These are phyloP conservation scores for Fratercula arctica DNA, from an alignment of 2,797 vertebrate genomes.

Conservation along the genomic window DNA sequence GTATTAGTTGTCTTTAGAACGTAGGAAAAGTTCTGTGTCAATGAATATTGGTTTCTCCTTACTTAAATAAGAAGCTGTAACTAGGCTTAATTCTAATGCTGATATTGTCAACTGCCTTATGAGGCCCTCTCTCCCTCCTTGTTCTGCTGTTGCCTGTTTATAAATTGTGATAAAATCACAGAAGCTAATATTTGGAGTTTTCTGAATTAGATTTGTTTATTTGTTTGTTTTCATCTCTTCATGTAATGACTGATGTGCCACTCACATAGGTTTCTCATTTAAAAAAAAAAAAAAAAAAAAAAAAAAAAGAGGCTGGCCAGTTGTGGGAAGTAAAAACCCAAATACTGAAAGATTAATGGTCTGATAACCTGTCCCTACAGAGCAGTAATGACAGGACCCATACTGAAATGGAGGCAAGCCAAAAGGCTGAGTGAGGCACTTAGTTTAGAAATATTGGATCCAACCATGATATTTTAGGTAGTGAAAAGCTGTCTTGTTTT, in stretches of 20 bases:
- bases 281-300: not conserved
- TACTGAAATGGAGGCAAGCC: not conserved
- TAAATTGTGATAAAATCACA: not conserved
- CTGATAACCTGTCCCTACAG: not conserved
- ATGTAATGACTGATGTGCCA: not conserved
- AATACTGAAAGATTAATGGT: not conserved
- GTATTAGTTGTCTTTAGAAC: not conserved
- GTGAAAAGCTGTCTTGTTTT: not conserved
- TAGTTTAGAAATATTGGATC: not conserved
- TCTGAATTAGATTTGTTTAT: not conserved
- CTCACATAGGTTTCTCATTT: not conserved
- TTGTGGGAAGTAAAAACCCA: not conserved
- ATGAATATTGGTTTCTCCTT: not conserved
- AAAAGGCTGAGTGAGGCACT: not conserved
- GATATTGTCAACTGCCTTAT: not conserved
- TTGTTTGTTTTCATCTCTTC: not conserved
- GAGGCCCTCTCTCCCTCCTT: fast-evolving
- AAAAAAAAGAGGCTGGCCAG: not conserved
- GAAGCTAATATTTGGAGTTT: not conserved
- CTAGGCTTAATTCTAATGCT: not conserved
- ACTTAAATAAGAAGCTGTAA: not conserved
- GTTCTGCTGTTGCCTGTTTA: not conserved
- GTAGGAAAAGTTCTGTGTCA: not conserved
- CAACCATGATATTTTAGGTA: not conserved
- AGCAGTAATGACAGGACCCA: not conserved